Evolutionary conservation across 2,797 vertebrate species (phyloP).

Genomic region (Gallinago solitaria): DNA sequence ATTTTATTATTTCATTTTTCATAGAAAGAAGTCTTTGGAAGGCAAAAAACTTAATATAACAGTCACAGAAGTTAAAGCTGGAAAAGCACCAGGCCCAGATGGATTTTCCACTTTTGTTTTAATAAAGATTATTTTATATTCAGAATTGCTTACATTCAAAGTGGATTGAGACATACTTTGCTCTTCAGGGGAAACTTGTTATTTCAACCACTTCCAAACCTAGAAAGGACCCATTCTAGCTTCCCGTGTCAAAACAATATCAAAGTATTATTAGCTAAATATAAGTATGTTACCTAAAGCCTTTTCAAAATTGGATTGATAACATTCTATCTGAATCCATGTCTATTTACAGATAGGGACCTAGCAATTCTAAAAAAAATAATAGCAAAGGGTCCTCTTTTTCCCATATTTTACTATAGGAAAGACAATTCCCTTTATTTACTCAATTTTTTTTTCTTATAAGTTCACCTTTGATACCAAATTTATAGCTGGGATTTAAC

Average conservation of each 20-base stretch:
- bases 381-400: neutral
- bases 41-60: neutral
- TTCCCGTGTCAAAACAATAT: neutral
- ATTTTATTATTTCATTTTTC: neutral
- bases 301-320: neutral
- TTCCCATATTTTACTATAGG: neutral
- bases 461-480: neutral
- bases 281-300: neutral
- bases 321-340: neutral
- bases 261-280: neutral
- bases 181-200: neutral
- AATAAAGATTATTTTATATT: neutral
- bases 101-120: neutral
- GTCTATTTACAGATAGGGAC: neutral
- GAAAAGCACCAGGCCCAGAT: neutral
- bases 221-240: neutral
- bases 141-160: neutral
- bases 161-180: neutral
- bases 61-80: neutral
- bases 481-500: neutral
- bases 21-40: neutral
- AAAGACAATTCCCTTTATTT: neutral
- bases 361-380: neutral
- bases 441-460: neutral
- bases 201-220: neutral